Evolutionary conservation across 2,888 invertebrate genomes (phyloP).

Genomic region (Plemyria rubiginata): DNA sequence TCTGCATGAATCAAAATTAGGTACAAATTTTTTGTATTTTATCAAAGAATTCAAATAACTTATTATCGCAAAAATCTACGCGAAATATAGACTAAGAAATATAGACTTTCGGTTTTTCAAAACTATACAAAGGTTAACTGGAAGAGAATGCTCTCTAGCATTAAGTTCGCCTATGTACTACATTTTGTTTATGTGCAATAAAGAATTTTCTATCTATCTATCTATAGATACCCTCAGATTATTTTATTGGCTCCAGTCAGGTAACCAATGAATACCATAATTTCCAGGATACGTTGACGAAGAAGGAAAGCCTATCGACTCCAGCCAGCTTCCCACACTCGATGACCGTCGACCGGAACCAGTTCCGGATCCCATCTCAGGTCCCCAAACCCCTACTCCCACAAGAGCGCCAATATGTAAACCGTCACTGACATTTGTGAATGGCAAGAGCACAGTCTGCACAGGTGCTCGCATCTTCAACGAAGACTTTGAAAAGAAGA

Average conservation of each 20-base stretch:
- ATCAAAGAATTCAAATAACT: background rate
- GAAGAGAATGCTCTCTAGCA: too few species aligned
- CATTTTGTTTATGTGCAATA: too few species aligned
- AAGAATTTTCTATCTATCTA: too few species aligned
- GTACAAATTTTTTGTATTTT: too few species aligned
- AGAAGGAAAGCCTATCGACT: constrained; percentile 57
- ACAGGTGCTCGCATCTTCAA: constrained; percentile 84
- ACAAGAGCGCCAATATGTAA: constrained; percentile 48
- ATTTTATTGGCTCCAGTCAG: too few species aligned
- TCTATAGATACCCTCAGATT: too few species aligned
- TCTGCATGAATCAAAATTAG: too few species aligned
- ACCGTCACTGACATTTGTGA: constrained; percentile 57
- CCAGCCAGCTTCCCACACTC: constrained; percentile 32
- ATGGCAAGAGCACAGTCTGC: constrained; percentile 66
- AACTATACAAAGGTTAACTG: too few species aligned
- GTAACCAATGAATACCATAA: background rate
- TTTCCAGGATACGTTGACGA: constrained; percentile 69
- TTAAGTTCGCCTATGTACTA: too few species aligned
- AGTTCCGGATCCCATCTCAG: background rate
- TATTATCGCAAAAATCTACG: too few species aligned
- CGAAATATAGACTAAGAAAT: too few species aligned
- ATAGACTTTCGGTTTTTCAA: too few species aligned
- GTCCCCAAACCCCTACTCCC: constrained; percentile 16
- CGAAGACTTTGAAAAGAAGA: constrained; percentile 86
- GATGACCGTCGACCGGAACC: constrained; percentile 8